These are phyloP conservation scores for Dicaeum eximium DNA, from an alignment of 2,113 vertebrate species.

Conservation along the genomic window DNA sequence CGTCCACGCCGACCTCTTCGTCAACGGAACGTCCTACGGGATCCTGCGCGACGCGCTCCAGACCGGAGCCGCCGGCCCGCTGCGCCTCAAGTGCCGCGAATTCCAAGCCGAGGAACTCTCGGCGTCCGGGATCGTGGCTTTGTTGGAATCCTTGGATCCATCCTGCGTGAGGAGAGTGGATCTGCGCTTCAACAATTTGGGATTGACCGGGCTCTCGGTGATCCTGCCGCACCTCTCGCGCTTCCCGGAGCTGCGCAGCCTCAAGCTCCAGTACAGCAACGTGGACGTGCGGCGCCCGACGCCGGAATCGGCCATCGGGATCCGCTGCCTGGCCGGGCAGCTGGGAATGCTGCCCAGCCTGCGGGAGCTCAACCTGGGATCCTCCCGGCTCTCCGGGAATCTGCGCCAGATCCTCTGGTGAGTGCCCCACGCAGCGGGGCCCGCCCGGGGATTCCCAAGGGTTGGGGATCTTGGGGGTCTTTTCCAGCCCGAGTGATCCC, in stretches of 20 bases:
- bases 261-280: slow-evolving; percentile 86
- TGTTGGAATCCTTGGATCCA: no score
- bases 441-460: background rate
- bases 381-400: slow-evolving; percentile 83
- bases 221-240: slow-evolving; percentile 80
- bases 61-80: slow-evolving; percentile 23
- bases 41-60: slow-evolving; percentile 77
- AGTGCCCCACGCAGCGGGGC: background rate
- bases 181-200: no score
- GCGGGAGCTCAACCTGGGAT: slow-evolving; percentile 82
- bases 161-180: no score
- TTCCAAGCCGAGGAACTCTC: background rate
- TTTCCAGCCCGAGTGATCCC: background rate
- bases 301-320: slow-evolving; percentile 51
- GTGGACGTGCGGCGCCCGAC: slow-evolving; percentile 76
- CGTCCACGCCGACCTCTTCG: slow-evolving; percentile 82
- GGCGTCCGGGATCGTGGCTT: no score
- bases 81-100: slow-evolving; percentile 83
- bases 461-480: background rate
- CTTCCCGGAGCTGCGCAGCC: slow-evolving; percentile 78
- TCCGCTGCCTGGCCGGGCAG: slow-evolving; percentile 77
- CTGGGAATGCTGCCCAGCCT: slow-evolving; percentile 75
- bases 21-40: slow-evolving; percentile 80
- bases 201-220: slow-evolving; percentile 73
- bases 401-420: slow-evolving; percentile 86